Evolutionary conservation across 2,797 vertebrate species (phyloP).

Genomic region (Lepus townsendii): DNA sequence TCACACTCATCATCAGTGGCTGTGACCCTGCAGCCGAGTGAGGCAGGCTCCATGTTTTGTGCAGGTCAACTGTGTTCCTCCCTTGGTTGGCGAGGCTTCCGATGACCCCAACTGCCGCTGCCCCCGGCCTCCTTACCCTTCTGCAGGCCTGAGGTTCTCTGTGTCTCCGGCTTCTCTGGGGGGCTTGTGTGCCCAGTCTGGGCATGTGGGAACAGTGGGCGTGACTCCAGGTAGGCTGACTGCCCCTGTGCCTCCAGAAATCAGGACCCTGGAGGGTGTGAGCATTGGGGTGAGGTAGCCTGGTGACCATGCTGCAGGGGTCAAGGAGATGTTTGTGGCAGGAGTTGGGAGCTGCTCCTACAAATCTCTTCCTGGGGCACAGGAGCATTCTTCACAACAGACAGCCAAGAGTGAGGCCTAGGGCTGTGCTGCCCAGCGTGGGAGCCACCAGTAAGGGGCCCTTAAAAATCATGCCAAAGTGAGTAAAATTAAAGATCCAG

Average conservation of each 20-base stretch:
- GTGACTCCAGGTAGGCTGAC: neutral
- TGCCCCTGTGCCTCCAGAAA: neutral
- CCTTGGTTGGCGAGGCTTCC: neutral
- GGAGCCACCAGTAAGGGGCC: neutral
- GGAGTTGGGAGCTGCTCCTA: neutral
- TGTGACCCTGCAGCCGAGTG: neutral
- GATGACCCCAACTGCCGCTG: neutral
- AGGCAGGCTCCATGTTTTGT: neutral
- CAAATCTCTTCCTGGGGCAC: neutral
- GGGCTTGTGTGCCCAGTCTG: neutral
- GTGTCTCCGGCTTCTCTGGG: neutral
- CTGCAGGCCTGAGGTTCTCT: neutral
- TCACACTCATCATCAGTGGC: neutral
- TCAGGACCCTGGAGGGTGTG: neutral
- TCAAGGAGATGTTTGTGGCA: neutral
- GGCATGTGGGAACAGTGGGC: neutral
- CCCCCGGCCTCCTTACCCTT: neutral
- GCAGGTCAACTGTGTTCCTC: neutral
- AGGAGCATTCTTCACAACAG: neutral
- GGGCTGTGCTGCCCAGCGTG: neutral
- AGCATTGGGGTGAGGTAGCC: neutral
- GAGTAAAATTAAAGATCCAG: neutral
- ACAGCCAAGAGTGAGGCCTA: neutral
- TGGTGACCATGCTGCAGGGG: neutral
- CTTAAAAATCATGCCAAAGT: slow-evolving; percentile 3